Percentiles rank a stretch among this genome's conserved stretches.
Conservation (phyloP, 2,113 vertebrate species). For the Leucoraja erinaceus region DNA sequence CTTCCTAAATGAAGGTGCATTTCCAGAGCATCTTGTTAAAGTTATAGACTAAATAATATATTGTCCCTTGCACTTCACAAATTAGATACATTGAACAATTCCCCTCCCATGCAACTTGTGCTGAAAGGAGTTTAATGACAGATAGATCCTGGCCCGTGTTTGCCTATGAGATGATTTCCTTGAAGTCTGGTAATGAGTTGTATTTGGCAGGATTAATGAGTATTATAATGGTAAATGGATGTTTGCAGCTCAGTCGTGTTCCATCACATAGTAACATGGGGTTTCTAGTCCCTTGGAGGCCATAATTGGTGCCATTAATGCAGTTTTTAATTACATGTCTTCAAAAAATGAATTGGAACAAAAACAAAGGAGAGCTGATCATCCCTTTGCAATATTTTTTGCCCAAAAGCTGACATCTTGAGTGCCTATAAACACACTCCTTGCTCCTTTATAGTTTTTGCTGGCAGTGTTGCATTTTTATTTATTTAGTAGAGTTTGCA, state of each 20-base stretch:
- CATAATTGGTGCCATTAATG: slow-evolving; percentile 87
- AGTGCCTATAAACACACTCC: slow-evolving; percentile 36
- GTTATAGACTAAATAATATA: slow-evolving; percentile 38
- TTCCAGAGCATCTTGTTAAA: slow-evolving; percentile 30
- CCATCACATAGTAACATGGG: slow-evolving; percentile 82
- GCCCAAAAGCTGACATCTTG: slow-evolving; percentile 35
- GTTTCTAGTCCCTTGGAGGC: slow-evolving; percentile 79
- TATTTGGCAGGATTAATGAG: slow-evolving; percentile 98
- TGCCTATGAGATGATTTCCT: slow-evolving; percentile 97
- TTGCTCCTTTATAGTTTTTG: slow-evolving; percentile 33
- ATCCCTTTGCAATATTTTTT: slow-evolving; percentile 55
- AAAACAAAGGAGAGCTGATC: slow-evolving; percentile 78
- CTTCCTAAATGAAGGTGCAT: not conserved
- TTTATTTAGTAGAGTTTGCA: slow-evolving; percentile 15
- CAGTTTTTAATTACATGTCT: slow-evolving; percentile 96
- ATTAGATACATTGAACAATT: slow-evolving; percentile 56
- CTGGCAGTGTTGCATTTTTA: slow-evolving; percentile 14
- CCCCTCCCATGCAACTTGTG: slow-evolving; percentile 56
- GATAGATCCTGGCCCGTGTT: slow-evolving; percentile 84
- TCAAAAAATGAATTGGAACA: slow-evolving; percentile 80
- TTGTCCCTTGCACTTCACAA: slow-evolving; percentile 49
- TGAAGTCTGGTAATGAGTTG: slow-evolving; percentile 91
- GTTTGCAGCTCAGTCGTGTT: slow-evolving; percentile 83
- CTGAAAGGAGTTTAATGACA: slow-evolving; percentile 67
- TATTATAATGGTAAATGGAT: slow-evolving; percentile 91